Base-by-base conservation (phyloP, 2,888 invertebrate species). In the Gasteruption jaculator region DNA sequence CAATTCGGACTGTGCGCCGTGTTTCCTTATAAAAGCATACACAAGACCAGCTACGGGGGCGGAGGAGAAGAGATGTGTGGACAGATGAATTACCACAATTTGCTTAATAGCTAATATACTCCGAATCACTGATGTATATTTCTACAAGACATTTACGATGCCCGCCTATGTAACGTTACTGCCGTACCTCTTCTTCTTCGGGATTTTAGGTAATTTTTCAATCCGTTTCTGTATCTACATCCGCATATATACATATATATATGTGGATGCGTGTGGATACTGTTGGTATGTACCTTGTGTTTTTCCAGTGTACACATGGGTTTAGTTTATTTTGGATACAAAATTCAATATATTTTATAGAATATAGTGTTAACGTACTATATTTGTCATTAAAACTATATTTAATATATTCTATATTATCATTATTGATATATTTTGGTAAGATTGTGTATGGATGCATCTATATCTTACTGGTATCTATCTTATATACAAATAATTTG, bases 41-140 rank as follows among this genome's bases (percentile, higher is more conserved):
- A 31, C 14, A 37, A 16, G 25, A 19, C 29, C 15, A n/a, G n/a
- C n/a, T n/a, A n/a, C 14, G 19, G 38, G 45, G 45, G 38, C 41
- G 46, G 47, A 49, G 49, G 43, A 45, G 49, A 42, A 49, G 49
- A 53, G 50, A 55, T 56, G 56, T 53, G 53, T 56, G 50, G 55
- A 52, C 50, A 53, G 53, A 55, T 55, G 50, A 55, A 55, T 55
- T 58, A 56, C 58, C 58, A 58, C 59, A 61, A 67, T 65, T 66
- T 63, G 57, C 63, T 65, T 60, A 60, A 66, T 59, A 64, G 61
- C 58, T 63, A 61, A 65, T 63, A 60, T 60, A 63, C 62, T 62
- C 55, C 54, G 59, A 62, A 61, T 60, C 57, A 57, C 57, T 61
- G 61, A n/a, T n/a, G 58, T 61, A 64, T 67, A 61, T 57, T 57